Conservation (phyloP, 2,113 vertebrate genomes). For the Tursiops truncatus region DNA sequence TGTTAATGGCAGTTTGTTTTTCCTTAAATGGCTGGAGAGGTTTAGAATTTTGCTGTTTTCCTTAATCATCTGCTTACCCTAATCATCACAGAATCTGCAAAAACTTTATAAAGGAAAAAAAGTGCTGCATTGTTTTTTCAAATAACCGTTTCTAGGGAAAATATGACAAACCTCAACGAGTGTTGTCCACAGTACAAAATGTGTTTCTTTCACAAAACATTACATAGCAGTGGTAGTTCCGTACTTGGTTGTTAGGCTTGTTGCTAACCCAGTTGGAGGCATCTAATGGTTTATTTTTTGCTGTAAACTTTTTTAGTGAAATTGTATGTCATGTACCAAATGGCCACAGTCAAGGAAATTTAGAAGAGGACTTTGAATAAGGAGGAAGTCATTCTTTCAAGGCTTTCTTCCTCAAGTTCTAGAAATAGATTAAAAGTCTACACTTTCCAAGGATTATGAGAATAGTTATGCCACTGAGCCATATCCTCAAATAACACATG, state of each 20-base stretch:
- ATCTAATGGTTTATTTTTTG: constrained; percentile 55
- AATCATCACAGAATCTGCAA: constrained; percentile 60
- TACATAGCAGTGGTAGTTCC: constrained; percentile 40
- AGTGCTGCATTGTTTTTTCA: constrained; percentile 59
- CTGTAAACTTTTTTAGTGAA: constrained; percentile 57
- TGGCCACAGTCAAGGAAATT: neutral
- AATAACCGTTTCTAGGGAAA: constrained; percentile 49
- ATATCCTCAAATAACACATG: neutral
- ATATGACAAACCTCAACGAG: constrained; percentile 1
- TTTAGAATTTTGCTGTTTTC: constrained; percentile 59
- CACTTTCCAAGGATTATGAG: neutral
- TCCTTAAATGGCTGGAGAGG: neutral
- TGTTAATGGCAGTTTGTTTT: neutral
- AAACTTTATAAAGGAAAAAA: constrained; percentile 49
- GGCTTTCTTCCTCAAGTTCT: neutral
- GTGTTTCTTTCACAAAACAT: constrained; percentile 31
- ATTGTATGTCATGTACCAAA: neutral
- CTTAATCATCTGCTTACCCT: constrained; percentile 24
- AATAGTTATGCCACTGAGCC: neutral
- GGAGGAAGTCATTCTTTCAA: neutral
- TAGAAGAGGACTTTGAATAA: neutral
- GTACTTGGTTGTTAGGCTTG: constrained; percentile 35
- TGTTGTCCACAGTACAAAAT: constrained; percentile 38
- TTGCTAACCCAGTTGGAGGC: constrained; percentile 33
- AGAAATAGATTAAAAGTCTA: neutral